phyloP scores from a whole-genome alignment of 2,888 invertebrate genomes.

The Eristalinus aeneus region DNA sequence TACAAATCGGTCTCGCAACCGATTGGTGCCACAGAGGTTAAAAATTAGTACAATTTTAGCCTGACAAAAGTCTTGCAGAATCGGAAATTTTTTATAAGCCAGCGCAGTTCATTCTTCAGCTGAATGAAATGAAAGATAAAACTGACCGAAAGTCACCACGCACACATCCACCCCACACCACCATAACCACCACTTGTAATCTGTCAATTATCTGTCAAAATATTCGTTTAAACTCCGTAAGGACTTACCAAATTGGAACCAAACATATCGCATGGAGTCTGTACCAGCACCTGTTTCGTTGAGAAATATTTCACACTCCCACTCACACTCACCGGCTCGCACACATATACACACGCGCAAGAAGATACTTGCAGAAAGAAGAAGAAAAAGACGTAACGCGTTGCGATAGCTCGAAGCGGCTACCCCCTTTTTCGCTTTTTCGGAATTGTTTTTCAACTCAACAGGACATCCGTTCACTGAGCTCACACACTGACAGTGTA shows the following conservation, averaged over 20 bases:
- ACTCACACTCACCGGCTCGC: background rate
- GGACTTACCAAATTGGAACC: conserved; percentile 54
- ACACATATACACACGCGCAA: background rate
- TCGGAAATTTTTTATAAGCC: too few species aligned
- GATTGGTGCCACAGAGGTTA: too few species aligned
- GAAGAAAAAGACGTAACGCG: background rate
- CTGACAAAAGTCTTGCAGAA: too few species aligned
- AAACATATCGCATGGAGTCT: conserved; percentile 50
- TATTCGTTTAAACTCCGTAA: background rate
- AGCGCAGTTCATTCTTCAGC: too few species aligned
- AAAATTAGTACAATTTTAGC: too few species aligned
- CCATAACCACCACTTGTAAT: background rate
- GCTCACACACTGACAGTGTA: background rate
- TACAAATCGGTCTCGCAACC: too few species aligned
- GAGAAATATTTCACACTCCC: background rate
- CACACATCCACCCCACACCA: background rate
- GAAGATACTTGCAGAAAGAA: background rate
- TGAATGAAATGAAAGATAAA: too few species aligned
- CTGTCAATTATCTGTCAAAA: background rate
- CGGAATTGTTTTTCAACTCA: conserved; percentile 4
- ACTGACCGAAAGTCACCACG: background rate
- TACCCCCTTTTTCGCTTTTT: background rate
- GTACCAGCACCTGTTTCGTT: background rate
- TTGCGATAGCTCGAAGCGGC: too few species aligned
- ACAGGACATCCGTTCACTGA: background rate